Percentiles rank a stretch among this genome's conserved stretches.
phyloP scores from a whole-genome alignment of 2,888 invertebrate species.

The Eilema caniola region DNA sequence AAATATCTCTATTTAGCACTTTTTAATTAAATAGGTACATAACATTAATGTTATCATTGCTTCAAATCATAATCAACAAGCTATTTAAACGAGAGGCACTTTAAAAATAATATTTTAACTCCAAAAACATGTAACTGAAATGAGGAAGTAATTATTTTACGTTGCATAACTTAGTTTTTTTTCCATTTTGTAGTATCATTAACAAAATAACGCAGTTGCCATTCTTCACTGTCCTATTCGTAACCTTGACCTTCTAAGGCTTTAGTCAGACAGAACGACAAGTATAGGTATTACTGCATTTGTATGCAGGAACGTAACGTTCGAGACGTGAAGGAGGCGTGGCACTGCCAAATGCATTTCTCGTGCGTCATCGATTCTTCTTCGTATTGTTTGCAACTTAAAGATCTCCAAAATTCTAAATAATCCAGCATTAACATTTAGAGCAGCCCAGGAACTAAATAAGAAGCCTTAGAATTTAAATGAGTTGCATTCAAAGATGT shows the following conservation, averaged over 20 bases:
- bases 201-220: background rate
- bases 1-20: too few relatives aligned
- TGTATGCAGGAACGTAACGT: background rate
- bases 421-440: background rate
- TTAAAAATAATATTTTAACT: constrained; percentile 2
- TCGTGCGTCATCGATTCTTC: background rate
- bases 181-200: background rate
- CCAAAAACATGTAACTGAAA: constrained; percentile 2
- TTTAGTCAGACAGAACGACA: background rate
- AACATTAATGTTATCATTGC: background rate
- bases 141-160: constrained; percentile 8
- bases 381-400: background rate
- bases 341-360: too few relatives aligned
- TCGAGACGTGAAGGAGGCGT: background rate
- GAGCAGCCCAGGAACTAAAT: too few relatives aligned
- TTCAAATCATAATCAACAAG: constrained; percentile 2
- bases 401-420: background rate
- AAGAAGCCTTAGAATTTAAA: too few relatives aligned
- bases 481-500: too few relatives aligned
- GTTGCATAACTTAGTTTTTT: background rate
- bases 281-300: background rate
- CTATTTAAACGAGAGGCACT: background rate
- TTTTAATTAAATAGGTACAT: too few relatives aligned
- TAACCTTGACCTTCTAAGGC: background rate
- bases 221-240: background rate